These are phyloP conservation scores for Leptopterna dolabrata DNA, from an alignment of 2,888 invertebrate species.

Conservation along the genomic window DNA sequence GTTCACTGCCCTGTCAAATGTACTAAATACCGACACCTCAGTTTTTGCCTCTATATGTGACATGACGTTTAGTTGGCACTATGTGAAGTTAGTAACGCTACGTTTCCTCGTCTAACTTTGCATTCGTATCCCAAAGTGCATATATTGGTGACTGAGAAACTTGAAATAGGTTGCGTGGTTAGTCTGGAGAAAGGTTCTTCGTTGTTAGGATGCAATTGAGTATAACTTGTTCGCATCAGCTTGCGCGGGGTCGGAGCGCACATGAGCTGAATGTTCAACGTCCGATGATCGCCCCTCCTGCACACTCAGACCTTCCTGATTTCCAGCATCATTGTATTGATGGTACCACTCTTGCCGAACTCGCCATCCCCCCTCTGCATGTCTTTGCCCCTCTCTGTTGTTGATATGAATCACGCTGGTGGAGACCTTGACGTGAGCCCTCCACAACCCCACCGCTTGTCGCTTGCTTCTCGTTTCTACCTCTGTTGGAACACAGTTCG, in stretches of 20 bases:
- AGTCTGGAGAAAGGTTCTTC: too few relatives aligned
- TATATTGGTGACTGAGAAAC: too few relatives aligned
- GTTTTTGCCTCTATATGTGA: too few relatives aligned
- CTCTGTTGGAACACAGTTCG: too few relatives aligned
- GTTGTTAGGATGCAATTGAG: neutral
- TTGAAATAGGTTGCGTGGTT: too few relatives aligned
- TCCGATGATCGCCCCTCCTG: neutral
- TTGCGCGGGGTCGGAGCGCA: conserved; percentile 15
- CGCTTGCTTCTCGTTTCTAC: too few relatives aligned
- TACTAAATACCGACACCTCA: too few relatives aligned
- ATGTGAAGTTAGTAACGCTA: too few relatives aligned
- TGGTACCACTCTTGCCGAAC: neutral
- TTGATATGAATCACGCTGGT: neutral
- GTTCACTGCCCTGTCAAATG: too few relatives aligned
- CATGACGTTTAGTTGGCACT: too few relatives aligned
- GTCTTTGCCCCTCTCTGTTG: neutral
- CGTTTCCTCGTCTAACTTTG: neutral
- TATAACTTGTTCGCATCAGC: neutral
- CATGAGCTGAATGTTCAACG: neutral
- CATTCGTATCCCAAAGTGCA: too few relatives aligned
- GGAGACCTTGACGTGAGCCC: neutral
- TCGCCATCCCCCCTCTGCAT: neutral
- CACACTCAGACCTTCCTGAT: neutral
- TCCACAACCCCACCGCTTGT: neutral
- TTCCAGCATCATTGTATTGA: neutral